A percentile compares a stretch with the other conserved stretches of the same genome.
Evolutionary conservation across 2,113 vertebrate genomes (phyloP).

Genomic region (Cyanoderma ruficeps): DNA sequence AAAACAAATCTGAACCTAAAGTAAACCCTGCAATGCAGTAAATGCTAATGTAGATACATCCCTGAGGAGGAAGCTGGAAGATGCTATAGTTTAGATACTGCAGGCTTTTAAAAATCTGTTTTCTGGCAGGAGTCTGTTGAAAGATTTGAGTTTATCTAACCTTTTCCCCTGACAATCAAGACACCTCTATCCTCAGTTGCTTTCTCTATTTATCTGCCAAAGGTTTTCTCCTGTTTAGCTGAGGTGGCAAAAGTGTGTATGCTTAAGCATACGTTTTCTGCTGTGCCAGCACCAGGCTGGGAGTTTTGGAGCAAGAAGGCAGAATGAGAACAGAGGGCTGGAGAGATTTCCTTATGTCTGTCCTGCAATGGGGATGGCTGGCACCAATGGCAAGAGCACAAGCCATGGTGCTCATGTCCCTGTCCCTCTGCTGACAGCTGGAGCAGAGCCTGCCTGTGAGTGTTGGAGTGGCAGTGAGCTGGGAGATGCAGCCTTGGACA

Average conservation of each 20-base stretch:
- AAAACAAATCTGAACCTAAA: neutral
- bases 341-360: neutral
- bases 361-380: rapidly evolving
- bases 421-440: neutral
- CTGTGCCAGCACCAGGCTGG: neutral
- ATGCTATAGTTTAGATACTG: neutral
- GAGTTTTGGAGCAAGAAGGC: neutral
- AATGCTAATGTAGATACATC: neutral
- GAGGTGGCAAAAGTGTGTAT: neutral
- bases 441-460: neutral
- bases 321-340: neutral
- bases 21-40: conserved; percentile 31
- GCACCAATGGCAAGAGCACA: neutral
- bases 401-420: neutral
- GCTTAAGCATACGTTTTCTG: neutral
- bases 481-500: neutral
- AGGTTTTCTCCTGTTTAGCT: neutral
- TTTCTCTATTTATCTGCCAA: neutral
- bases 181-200: neutral
- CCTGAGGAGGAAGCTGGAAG: neutral
- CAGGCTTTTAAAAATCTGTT: neutral
- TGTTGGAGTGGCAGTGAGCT: neutral
- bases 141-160: neutral
- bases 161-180: neutral
- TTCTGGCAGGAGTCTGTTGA: neutral